Evolutionary conservation across 2,113 vertebrate genomes (phyloP).

Genomic region (Pygoscelis adeliae): DNA sequence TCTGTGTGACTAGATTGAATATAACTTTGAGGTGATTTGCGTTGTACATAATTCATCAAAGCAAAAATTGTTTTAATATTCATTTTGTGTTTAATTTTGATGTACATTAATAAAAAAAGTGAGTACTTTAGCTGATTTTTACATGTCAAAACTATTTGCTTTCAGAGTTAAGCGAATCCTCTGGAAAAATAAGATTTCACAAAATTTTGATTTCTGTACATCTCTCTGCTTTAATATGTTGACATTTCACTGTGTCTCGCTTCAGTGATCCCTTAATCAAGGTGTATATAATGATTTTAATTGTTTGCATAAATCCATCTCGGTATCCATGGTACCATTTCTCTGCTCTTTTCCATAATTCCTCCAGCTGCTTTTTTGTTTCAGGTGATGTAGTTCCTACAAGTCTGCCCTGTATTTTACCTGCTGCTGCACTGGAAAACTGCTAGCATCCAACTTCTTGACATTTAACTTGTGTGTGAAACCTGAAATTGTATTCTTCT

Average conservation of each 20-base stretch:
- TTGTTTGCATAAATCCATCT: neutral
- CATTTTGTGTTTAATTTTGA: neutral
- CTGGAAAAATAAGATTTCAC: neutral
- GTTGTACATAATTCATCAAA: constrained; percentile 33
- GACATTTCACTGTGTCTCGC: neutral
- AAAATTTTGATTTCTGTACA: neutral
- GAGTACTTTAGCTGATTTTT: neutral
- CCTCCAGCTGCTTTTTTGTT: neutral
- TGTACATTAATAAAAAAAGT: neutral
- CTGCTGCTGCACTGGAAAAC: neutral
- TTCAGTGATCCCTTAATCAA: neutral
- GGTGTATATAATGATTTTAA: neutral
- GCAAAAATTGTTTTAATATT: neutral
- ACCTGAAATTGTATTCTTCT: neutral
- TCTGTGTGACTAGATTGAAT: neutral
- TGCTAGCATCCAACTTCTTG: neutral
- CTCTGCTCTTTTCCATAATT: neutral
- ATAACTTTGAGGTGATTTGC: neutral
- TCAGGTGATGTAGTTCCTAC: neutral
- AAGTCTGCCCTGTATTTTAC: neutral
- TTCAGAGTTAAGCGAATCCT: neutral
- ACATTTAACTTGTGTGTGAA: neutral
- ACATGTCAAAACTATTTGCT: neutral
- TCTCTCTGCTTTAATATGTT: neutral
- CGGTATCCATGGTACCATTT: neutral